Base-by-base conservation (phyloP, 2,113 vertebrate genomes). In the Pelvicachromis taeniatus region DNA sequence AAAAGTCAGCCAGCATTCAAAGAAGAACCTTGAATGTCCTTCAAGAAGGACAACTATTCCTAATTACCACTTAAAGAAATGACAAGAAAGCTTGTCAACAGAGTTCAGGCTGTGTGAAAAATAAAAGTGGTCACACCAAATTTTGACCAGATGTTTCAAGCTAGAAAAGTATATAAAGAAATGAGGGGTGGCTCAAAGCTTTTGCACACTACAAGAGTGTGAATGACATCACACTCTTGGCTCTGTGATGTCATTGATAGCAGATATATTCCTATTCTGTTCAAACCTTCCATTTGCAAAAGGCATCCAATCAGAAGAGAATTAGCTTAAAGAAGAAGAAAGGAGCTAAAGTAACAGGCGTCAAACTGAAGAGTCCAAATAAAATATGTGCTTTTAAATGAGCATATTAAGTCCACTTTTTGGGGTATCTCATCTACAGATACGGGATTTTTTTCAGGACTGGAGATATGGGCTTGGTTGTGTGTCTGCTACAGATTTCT, bases 251-350 rank as follows among this genome's bases (percentile, higher is more conserved):
- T 73, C 23, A 73, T 50, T 73, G 42, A 73, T 1, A 4, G 61
- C 61, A 5, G 23, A 73, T 50, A 73, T 50, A 75, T 73, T 40
- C 40, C 40, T 48, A 6, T 23, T 40, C 12, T 68, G n/a, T 2
- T 68, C 7, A 68, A 42, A 9, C n/a, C 63, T 40, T 68, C 35
- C n/a, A 68, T 68, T 0, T 68, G 35, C 0, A 0, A 42, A 40
- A 40, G n/a, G n/a, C 63, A 42, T 68, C 63, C n/a, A 68, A 23
- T 23, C 4, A 68, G 63, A 68, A 42, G 35, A 68, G 40, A 40
- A 40, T 9, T 7, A 11, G 35, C 7, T 63, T 63, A 63, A 13
- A 65, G 0, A 65, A 65, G 0, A 65, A 12, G 61, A 68, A 68
- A 40, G 12, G 7, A 68, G 11, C n/a, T 68, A 42, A 14, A 68